A percentile compares a stretch with the other conserved stretches of the same genome.
Evolutionary conservation across 2,888 invertebrate species (phyloP).

Genomic region (Philaethria dido): DNA sequence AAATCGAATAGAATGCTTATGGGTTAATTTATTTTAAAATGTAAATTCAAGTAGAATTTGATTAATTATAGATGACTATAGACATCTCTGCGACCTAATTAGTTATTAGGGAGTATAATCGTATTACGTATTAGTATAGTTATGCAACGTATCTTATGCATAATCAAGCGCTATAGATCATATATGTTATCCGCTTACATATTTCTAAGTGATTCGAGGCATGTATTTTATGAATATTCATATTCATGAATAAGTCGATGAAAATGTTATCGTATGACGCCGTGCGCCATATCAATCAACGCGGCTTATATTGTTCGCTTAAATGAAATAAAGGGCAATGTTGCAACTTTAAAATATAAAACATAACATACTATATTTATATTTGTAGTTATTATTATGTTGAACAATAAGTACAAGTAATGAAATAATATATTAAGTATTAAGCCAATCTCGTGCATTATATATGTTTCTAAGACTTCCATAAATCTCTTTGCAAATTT

Average conservation of each 20-base stretch:
- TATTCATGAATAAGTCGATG: slow-evolving; percentile 28
- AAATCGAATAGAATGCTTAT: neutral
- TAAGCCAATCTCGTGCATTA: slow-evolving; percentile 52
- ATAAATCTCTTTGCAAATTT: slow-evolving; percentile 65
- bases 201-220: slow-evolving; percentile 31
- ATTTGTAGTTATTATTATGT: neutral
- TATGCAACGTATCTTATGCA: slow-evolving; percentile 18
- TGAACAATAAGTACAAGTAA: neutral
- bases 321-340: neutral
- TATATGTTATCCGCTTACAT: slow-evolving; percentile 30
- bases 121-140: slow-evolving; percentile 30
- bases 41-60: neutral
- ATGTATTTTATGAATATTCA: slow-evolving; percentile 26
- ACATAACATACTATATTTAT: neutral
- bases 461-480: slow-evolving; percentile 46
- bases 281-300: slow-evolving; percentile 8
- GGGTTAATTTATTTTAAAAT: neutral
- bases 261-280: slow-evolving; percentile 4
- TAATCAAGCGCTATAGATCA: slow-evolving; percentile 20
- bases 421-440: slow-evolving; percentile 32
- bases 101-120: slow-evolving; percentile 23
- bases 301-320: slow-evolving; percentile 7
- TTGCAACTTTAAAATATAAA: neutral
- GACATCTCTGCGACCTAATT: slow-evolving; percentile 1
- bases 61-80: slow-evolving; percentile 12